Conservation (phyloP, 1,140 invertebrate species). For the Paracyclopina nana region DNA sequence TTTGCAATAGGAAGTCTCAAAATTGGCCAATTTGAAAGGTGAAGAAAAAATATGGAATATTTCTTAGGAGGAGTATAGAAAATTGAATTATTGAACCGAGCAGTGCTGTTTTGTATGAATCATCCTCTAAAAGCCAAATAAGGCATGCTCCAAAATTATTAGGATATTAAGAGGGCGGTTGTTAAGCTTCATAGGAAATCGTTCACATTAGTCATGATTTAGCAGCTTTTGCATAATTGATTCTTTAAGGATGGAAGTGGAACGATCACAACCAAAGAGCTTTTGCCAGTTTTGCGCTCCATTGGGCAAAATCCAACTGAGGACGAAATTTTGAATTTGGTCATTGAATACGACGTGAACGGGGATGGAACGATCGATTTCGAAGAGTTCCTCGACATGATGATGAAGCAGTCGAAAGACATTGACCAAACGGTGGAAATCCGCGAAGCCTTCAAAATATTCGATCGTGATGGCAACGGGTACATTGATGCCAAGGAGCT, state of each 20-base stretch:
- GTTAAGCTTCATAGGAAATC: too few species aligned
- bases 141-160: too few species aligned
- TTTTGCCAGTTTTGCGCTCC: neutral
- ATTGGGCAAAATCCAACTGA: conserved; percentile 13
- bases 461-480: conserved; percentile 13
- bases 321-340: conserved; percentile 10
- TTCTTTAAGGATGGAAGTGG: conserved; percentile 9
- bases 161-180: too few species aligned
- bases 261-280: conserved; percentile 8
- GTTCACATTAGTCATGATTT: too few species aligned
- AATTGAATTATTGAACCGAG: too few species aligned
- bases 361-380: conserved; percentile 14
- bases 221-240: too few species aligned
- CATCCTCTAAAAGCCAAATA: too few species aligned
- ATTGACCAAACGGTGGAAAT: conserved; percentile 2
- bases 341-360: conserved; percentile 9
- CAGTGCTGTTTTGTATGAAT: too few species aligned
- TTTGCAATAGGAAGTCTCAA: too few species aligned
- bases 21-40: too few species aligned
- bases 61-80: too few species aligned
- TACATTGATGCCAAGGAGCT: conserved; percentile 13
- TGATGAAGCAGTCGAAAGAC: conserved; percentile 3
- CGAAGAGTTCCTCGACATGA: conserved; percentile 13
- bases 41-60: too few species aligned
- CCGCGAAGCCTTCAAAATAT: conserved; percentile 13